These are phyloP conservation scores for Julus scanicus DNA, from an alignment of 2,888 invertebrate genomes.

Conservation along the genomic window DNA sequence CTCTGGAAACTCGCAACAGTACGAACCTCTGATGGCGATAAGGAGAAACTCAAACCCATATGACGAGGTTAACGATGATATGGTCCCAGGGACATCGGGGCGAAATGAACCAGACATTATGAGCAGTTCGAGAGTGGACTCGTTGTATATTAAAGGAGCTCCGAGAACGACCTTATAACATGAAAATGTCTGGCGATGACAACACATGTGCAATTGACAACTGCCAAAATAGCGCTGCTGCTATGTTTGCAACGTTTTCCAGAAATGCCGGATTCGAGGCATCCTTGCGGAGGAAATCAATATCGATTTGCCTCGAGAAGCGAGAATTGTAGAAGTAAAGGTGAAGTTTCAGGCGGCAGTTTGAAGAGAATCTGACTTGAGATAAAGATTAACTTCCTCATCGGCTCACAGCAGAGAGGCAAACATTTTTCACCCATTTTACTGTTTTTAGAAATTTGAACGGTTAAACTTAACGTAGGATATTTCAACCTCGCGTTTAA, in stretches of 20 bases:
- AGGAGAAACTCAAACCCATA: not conserved
- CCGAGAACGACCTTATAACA: constrained; percentile 15
- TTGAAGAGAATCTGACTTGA: not conserved
- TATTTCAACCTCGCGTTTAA: no score
- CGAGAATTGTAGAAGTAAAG: not conserved
- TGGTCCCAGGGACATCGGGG: not conserved
- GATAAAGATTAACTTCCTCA: no score
- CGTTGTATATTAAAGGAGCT: constrained; percentile 11
- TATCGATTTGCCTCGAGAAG: not conserved
- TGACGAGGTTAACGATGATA: constrained; percentile 16
- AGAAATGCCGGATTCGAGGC: not conserved
- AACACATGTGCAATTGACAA: not conserved
- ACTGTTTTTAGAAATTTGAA: no score
- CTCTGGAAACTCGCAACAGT: not conserved
- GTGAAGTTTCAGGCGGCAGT: not conserved
- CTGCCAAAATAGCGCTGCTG: constrained; percentile 17
- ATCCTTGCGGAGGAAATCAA: not conserved
- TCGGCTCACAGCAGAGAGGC: no score
- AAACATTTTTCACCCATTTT: no score
- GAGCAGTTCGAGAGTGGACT: constrained; percentile 9
- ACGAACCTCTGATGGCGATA: not conserved
- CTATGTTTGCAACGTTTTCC: not conserved
- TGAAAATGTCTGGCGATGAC: not conserved
- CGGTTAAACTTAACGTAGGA: no score
- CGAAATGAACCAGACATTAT: constrained; percentile 18